phyloP scores from a whole-genome alignment of 1,140 invertebrate species.

The Anthonomus grandis region DNA sequence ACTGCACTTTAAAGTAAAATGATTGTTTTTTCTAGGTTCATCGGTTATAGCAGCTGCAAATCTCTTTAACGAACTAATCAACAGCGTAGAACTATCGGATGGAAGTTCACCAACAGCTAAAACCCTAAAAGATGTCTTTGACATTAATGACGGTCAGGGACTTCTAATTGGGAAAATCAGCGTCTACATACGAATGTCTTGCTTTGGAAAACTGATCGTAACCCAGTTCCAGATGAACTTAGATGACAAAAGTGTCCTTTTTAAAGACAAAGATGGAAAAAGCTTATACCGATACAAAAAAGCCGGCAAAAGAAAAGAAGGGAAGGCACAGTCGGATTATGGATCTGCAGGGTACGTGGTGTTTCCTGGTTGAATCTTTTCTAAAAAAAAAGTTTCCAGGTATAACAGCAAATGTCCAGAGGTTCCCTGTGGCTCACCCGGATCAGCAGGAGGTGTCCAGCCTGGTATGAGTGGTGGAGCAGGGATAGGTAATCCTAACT shows the following conservation, averaged over 20 bases:
- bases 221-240: constrained; percentile 60
- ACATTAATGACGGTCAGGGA: constrained; percentile 50
- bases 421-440: constrained; percentile 9
- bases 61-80: constrained; percentile 42
- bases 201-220: constrained; percentile 62
- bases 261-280: constrained; percentile 47
- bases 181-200: constrained; percentile 59
- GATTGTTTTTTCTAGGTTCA: constrained; percentile 6
- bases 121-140: constrained; percentile 58
- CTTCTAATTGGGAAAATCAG: constrained; percentile 53
- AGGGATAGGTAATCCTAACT: neutral
- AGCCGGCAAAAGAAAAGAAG: constrained; percentile 27
- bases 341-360: neutral
- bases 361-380: neutral
- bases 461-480: neutral
- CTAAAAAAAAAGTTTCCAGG: neutral
- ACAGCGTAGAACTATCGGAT: constrained; percentile 26
- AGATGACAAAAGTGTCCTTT: constrained; percentile 45
- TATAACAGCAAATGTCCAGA: constrained; percentile 21
- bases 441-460: neutral
- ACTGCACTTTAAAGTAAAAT: neutral
- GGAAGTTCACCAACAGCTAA: constrained; percentile 41
- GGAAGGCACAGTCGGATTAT: neutral
- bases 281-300: constrained; percentile 45
- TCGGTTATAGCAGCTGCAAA: constrained; percentile 39